A percentile compares a stretch with the other conserved stretches of the same genome.
phyloP scores from a whole-genome alignment of 2,888 invertebrate species.

The Hyposoter dolosus region DNA sequence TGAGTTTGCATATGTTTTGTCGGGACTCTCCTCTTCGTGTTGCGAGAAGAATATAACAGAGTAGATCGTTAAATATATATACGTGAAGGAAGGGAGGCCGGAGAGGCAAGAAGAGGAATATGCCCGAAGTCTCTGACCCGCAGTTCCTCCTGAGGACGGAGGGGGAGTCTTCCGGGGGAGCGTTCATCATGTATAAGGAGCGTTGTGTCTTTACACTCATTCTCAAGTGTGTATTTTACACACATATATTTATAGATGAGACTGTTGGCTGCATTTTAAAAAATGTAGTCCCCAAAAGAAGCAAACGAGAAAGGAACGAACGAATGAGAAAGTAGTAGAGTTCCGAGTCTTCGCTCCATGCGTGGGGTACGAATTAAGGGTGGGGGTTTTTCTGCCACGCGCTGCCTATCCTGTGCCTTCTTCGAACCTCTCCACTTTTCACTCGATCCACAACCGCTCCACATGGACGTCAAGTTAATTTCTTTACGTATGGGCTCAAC shows the following conservation, averaged over 20 bases:
- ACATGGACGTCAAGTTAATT: slow-evolving; percentile 5
- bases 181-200: slow-evolving; percentile 82
- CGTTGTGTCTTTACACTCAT: slow-evolving; percentile 69
- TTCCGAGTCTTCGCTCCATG: slow-evolving; percentile 54
- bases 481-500: slow-evolving; percentile 12
- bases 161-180: slow-evolving; percentile 78
- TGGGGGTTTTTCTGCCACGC: slow-evolving; percentile 79
- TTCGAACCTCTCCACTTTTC: slow-evolving; percentile 46
- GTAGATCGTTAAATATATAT: slow-evolving; percentile 33
- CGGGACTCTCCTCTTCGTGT: slow-evolving; percentile 55
- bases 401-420: slow-evolving; percentile 79
- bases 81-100: slow-evolving; percentile 20
- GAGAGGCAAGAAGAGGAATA: slow-evolving; percentile 75
- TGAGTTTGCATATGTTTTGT: slow-evolving; percentile 74
- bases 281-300: slow-evolving; percentile 32
- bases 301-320: slow-evolving; percentile 68
- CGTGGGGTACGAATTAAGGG: slow-evolving; percentile 67
- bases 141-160: slow-evolving; percentile 78
- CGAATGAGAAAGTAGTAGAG: slow-evolving; percentile 79
- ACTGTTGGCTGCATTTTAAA: neutral
- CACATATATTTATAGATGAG: slow-evolving; percentile 9
- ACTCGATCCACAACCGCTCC: slow-evolving; percentile 32
- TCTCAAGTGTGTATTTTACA: neutral
- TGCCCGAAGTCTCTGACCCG: slow-evolving; percentile 83
- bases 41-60: slow-evolving; percentile 46